A percentile compares a stretch with the other conserved stretches of the same genome.
Conservation (phyloP, 1,140 invertebrate species). For the Potamilus streckersoni region DNA sequence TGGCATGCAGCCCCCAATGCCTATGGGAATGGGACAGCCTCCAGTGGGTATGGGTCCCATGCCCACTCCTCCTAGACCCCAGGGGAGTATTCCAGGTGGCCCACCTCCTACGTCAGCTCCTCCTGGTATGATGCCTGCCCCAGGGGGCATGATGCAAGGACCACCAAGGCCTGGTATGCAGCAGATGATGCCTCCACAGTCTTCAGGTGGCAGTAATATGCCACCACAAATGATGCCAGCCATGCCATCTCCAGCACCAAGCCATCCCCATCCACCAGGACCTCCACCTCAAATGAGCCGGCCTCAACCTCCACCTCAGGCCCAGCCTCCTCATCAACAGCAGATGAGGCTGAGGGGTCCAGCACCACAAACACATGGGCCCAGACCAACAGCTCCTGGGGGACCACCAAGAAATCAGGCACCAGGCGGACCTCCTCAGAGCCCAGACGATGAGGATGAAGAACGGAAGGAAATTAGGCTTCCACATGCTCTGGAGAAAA, state of each 20-base stretch:
- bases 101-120: slow-evolving; percentile 10
- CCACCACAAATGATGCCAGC: slow-evolving; percentile 8
- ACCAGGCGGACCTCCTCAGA: slow-evolving; percentile 10
- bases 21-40: neutral
- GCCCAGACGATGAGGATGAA: slow-evolving; percentile 20
- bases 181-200: slow-evolving; percentile 7
- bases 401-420: slow-evolving; percentile 5
- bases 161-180: neutral
- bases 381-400: slow-evolving; percentile 9
- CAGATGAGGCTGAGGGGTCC: slow-evolving; percentile 11
- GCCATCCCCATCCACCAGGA: slow-evolving; percentile 3
- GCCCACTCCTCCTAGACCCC: slow-evolving; percentile 7
- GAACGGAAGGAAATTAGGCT: slow-evolving; percentile 73
- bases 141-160: slow-evolving; percentile 4
- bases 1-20: slow-evolving; percentile 4
- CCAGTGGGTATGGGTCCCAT: neutral
- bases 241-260: slow-evolving; percentile 11
- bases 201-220: slow-evolving; percentile 1
- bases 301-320: slow-evolving; percentile 6
- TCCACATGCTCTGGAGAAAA: slow-evolving; percentile 88
- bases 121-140: slow-evolving; percentile 18
- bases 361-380: no score
- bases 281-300: neutral
- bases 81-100: neutral
- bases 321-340: slow-evolving; percentile 6